phyloP scores from a whole-genome alignment of 1,140 invertebrate genomes.

The Drosophila nikananu region DNA sequence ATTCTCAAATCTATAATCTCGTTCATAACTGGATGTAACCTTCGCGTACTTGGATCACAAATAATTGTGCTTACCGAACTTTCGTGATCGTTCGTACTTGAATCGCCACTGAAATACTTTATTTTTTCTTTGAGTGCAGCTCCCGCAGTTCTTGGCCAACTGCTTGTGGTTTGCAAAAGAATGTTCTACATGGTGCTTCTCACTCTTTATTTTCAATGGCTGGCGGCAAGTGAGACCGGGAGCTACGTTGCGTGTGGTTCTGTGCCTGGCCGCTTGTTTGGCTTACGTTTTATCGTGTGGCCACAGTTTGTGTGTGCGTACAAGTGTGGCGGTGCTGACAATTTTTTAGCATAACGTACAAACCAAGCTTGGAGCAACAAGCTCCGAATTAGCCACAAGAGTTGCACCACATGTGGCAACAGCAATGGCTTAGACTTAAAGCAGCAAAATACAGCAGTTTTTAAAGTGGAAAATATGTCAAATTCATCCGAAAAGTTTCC shows the following conservation, averaged over 20 bases:
- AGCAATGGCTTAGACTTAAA: conserved; percentile 20
- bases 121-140: too few species aligned
- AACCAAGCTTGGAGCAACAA: conserved; percentile 36
- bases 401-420: conserved; percentile 24
- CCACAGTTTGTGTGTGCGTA: conserved; percentile 39
- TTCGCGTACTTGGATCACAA: too few species aligned
- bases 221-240: conserved; percentile 25
- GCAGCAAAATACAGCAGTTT: conserved; percentile 6
- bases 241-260: conserved; percentile 27
- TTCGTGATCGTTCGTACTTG: too few species aligned
- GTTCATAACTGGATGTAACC: too few species aligned
- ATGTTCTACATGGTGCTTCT: conserved; percentile 34
- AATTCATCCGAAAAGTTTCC: background rate
- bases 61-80: too few species aligned
- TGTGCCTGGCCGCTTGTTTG: conserved; percentile 23
- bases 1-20: too few species aligned
- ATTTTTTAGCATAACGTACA: conserved; percentile 31
- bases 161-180: conserved; percentile 27
- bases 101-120: too few species aligned
- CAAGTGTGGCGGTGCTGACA: conserved; percentile 35
- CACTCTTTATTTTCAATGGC: conserved; percentile 3
- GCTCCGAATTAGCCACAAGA: conserved; percentile 47
- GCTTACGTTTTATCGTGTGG: conserved; percentile 48
- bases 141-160: conserved; percentile 25
- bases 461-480: conserved; percentile 20